Conservation (phyloP, 1,140 invertebrate species). For the Sweltsa coloradensis region DNA sequence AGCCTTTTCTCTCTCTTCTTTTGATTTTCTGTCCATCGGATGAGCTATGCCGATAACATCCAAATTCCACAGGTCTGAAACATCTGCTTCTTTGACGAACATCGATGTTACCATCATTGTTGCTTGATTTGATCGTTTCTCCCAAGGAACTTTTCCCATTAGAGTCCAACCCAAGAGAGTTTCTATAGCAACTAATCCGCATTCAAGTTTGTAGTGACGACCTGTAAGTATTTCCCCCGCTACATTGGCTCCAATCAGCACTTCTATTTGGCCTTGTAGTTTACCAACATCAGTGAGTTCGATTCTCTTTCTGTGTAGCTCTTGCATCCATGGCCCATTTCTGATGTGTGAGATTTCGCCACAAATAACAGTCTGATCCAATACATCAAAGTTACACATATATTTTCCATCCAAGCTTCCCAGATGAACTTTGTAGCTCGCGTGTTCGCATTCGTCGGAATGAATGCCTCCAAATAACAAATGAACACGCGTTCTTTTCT, state of each 20-base stretch:
- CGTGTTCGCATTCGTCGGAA: conserved; percentile 5
- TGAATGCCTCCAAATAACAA: conserved; percentile 2
- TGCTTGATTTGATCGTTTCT: conserved; percentile 17
- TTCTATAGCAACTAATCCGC: conserved; percentile 24
- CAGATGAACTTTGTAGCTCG: conserved; percentile 1
- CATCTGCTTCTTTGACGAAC: conserved; percentile 12
- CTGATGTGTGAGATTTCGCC: conserved; percentile 1
- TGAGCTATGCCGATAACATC: conserved; percentile 28
- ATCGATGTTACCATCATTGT: conserved; percentile 14
- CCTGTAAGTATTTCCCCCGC: conserved; percentile 24
- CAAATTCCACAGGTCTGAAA: conserved; percentile 27
- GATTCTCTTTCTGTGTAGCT: conserved; percentile 13
- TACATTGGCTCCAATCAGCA: conserved; percentile 24
- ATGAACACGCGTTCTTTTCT: not conserved
- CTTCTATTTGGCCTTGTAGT: conserved; percentile 11
- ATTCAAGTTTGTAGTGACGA: conserved; percentile 14
- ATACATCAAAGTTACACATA: conserved; percentile 1
- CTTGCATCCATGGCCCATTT: not conserved
- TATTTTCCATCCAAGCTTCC: not conserved
- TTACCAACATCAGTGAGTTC: conserved; percentile 12
- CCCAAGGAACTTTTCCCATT: conserved; percentile 19
- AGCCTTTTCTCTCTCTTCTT: conserved; percentile 17
- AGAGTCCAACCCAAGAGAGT: conserved; percentile 26
- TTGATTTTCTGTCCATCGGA: conserved; percentile 20
- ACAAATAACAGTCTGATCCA: conserved; percentile 7